A percentile compares a stretch with the other conserved stretches of the same genome.
Conservation (phyloP, 2,797 vertebrate genomes). For the Pelodytes ibericus region DNA sequence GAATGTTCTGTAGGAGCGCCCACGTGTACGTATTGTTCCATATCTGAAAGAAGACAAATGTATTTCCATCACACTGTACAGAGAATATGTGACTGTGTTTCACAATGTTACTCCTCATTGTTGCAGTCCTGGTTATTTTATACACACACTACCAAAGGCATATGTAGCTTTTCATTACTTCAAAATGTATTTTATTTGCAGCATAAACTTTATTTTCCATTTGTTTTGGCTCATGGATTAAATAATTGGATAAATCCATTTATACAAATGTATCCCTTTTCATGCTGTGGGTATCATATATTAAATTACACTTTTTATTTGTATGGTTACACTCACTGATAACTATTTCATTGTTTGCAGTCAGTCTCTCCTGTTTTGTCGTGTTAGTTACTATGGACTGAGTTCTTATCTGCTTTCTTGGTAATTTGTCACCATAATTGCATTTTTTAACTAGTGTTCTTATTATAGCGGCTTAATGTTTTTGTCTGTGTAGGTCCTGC, state of each 20-base stretch:
- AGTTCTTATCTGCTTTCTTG: constrained; percentile 48
- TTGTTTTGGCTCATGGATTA: constrained; percentile 31
- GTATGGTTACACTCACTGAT: constrained; percentile 25
- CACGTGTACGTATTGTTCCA: too few species aligned
- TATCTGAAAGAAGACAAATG: too few species aligned
- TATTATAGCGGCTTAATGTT: constrained; percentile 16
- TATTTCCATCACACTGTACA: constrained; percentile 6
- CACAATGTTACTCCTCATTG: not conserved
- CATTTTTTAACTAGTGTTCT: constrained; percentile 38
- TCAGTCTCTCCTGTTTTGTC: constrained; percentile 43
- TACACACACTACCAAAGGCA: constrained; percentile 7
- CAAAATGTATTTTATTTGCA: constrained; percentile 29
- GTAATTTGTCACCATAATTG: constrained; percentile 52
- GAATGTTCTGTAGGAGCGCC: too few species aligned
- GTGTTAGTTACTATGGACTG: constrained; percentile 31
- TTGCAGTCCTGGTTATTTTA: too few species aligned
- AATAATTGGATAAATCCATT: constrained; percentile 13
- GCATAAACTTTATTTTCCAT: constrained; percentile 48
- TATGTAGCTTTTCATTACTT: constrained; percentile 19
- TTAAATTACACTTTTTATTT: constrained; percentile 37
- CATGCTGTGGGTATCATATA: constrained; percentile 1
- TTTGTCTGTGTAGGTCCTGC: constrained; percentile 26
- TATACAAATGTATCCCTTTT: constrained; percentile 15
- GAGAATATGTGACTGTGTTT: constrained; percentile 6
- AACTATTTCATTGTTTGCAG: constrained; percentile 41